phyloP scores from a whole-genome alignment of 2,113 vertebrate genomes.

The Poecile atricapillus region DNA sequence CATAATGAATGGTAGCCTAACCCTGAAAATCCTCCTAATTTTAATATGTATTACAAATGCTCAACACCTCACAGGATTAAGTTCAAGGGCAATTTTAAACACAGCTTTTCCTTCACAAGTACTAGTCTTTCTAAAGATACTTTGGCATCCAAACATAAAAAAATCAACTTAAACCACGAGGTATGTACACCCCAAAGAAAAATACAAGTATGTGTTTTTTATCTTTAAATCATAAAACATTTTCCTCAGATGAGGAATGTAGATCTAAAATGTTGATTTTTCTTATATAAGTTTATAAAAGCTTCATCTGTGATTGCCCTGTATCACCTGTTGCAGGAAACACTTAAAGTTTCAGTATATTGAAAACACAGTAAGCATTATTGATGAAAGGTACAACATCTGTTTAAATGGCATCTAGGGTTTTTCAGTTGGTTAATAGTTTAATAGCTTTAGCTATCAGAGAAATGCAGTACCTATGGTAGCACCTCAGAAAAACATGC shows the following conservation, averaged over 20 bases:
- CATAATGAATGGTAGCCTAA: background rate
- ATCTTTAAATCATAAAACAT: background rate
- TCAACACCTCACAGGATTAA: background rate
- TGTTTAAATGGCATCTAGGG: background rate
- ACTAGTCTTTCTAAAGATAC: background rate
- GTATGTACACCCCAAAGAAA: background rate
- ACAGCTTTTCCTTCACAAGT: background rate
- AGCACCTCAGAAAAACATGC: background rate
- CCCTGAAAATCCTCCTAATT: background rate
- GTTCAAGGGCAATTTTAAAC: background rate
- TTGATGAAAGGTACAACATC: background rate
- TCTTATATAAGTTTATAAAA: background rate
- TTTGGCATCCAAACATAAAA: background rate
- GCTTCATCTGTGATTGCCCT: background rate
- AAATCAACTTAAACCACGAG: background rate
- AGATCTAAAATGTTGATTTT: background rate
- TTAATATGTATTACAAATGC: background rate
- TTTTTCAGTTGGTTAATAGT: background rate
- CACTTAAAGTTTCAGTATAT: background rate
- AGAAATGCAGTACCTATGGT: background rate
- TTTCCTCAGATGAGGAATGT: constrained; percentile 8
- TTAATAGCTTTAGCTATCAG: background rate
- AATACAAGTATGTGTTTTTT: background rate
- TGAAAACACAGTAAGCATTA: background rate
- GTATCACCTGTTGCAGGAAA: background rate